Conservation (phyloP, 2,888 invertebrate species). For the Cylindroiulus punctatus region DNA sequence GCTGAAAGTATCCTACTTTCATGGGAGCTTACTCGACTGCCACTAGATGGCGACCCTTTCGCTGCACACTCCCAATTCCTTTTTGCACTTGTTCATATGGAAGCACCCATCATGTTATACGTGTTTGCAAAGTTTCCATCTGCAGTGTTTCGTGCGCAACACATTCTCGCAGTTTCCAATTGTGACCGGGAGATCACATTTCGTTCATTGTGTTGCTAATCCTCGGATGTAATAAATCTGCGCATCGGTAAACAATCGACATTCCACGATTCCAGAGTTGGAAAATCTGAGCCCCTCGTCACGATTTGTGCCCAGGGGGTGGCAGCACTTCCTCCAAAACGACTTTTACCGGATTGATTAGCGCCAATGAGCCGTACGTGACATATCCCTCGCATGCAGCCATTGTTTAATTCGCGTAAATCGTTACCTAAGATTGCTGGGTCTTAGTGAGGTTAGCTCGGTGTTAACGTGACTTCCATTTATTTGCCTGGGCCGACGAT, state of each 20-base stretch:
- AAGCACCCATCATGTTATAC: too few relatives aligned
- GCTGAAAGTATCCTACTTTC: too few relatives aligned
- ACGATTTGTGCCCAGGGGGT: too few relatives aligned
- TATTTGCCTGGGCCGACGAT: conserved; percentile 20
- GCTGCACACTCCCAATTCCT: too few relatives aligned
- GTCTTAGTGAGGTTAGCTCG: too few relatives aligned
- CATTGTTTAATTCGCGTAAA: background rate
- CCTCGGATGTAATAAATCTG: background rate
- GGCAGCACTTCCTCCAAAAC: background rate
- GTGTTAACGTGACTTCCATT: background rate
- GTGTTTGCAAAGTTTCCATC: too few relatives aligned
- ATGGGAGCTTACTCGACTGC: too few relatives aligned
- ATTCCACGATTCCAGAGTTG: background rate
- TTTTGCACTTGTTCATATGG: too few relatives aligned
- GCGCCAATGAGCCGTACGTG: background rate
- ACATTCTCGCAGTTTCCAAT: too few relatives aligned
- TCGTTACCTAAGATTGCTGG: background rate
- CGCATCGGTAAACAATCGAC: background rate
- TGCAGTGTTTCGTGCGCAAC: too few relatives aligned
- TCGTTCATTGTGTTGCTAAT: conserved; percentile 7
- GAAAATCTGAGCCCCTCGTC: background rate
- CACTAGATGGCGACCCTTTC: too few relatives aligned
- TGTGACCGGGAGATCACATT: background rate
- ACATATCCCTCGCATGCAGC: background rate
- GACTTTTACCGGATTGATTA: background rate